These are phyloP conservation scores for Pao palembangensis DNA, from an alignment of 2,113 vertebrate species.

Conservation along the genomic window DNA sequence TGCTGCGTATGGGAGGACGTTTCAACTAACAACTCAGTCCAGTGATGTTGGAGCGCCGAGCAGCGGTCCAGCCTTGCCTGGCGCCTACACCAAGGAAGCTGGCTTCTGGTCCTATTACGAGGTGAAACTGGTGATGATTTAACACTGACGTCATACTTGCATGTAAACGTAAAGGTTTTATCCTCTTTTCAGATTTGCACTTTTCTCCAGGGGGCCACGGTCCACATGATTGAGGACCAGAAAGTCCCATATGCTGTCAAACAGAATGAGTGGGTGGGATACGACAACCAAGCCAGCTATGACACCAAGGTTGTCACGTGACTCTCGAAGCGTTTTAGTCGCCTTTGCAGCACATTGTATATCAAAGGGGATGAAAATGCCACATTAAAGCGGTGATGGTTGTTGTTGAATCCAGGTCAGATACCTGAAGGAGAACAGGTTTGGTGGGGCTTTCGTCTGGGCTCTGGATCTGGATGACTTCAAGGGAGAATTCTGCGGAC, in stretches of 20 bases:
- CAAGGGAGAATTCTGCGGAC: conserved; percentile 71
- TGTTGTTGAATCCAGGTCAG: conserved; percentile 53
- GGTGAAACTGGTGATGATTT: conserved; percentile 50
- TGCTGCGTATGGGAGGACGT: conserved; percentile 76
- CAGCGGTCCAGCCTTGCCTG: conserved; percentile 67
- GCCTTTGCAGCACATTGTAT: background rate
- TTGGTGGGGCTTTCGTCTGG: conserved; percentile 82
- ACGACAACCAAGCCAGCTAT: conserved; percentile 73
- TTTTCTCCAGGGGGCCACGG: conserved; percentile 67
- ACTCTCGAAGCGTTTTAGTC: background rate
- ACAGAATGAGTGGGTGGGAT: conserved; percentile 75
- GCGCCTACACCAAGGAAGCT: conserved; percentile 70
- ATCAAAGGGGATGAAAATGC: background rate
- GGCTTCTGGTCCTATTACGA: conserved; percentile 82
- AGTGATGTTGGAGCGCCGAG: conserved; percentile 54
- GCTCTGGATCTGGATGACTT: conserved; percentile 82
- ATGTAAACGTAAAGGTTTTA: background rate
- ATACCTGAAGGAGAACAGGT: conserved; percentile 73
- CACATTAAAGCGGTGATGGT: background rate
- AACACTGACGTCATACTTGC: background rate
- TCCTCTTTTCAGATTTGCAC: conserved; percentile 70
- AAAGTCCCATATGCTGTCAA: conserved; percentile 76
- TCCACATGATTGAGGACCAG: conserved; percentile 71
- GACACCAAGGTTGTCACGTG: conserved; percentile 69
- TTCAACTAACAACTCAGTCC: conserved; percentile 58